Percentiles rank a stretch among this genome's conserved stretches.
Evolutionary conservation across 2,888 invertebrate genomes (phyloP).

Genomic region (Cyclophora punctaria): DNA sequence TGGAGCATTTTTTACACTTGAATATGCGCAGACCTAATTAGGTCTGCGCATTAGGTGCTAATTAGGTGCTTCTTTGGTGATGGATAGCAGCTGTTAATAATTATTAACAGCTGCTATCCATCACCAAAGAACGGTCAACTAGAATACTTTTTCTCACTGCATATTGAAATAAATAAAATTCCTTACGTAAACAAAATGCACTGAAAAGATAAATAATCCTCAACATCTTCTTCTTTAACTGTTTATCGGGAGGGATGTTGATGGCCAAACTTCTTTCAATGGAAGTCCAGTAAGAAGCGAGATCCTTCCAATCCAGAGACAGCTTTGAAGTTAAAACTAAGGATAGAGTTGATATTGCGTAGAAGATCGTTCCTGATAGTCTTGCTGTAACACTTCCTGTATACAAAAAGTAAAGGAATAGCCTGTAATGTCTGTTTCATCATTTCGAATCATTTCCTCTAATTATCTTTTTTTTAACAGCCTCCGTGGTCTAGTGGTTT

Average conservation of each 20-base stretch:
- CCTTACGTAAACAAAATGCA: conserved; percentile 31
- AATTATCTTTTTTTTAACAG: too few species aligned
- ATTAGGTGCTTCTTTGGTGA: too few species aligned
- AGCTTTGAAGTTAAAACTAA: conserved; percentile 38
- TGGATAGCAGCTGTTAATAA: too few species aligned
- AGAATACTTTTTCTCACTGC: too few species aligned
- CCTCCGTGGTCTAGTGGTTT: too few species aligned
- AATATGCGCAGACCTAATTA: too few species aligned
- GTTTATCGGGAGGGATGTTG: conserved; percentile 29
- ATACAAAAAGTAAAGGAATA: conserved; percentile 4
- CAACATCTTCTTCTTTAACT: conserved; percentile 31
- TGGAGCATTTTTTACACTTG: too few species aligned
- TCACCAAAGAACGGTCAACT: too few species aligned
- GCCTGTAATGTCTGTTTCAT: too few species aligned
- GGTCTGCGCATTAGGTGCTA: too few species aligned
- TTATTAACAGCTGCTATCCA: too few species aligned
- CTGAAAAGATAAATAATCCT: conserved; percentile 24
- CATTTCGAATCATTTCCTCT: too few species aligned
- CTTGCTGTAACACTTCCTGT: conserved; percentile 47
- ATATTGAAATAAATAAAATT: neutral
- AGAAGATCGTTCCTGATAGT: conserved; percentile 51
- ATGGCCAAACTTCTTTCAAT: conserved; percentile 30
- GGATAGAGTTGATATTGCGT: conserved; percentile 39
- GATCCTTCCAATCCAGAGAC: conserved; percentile 28
- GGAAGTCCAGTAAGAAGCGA: conserved; percentile 34